Percentiles rank a stretch among this genome's conserved stretches.
Evolutionary conservation across 2,888 invertebrate species (phyloP).

Genomic region (Holacanthella duospinosa): DNA sequence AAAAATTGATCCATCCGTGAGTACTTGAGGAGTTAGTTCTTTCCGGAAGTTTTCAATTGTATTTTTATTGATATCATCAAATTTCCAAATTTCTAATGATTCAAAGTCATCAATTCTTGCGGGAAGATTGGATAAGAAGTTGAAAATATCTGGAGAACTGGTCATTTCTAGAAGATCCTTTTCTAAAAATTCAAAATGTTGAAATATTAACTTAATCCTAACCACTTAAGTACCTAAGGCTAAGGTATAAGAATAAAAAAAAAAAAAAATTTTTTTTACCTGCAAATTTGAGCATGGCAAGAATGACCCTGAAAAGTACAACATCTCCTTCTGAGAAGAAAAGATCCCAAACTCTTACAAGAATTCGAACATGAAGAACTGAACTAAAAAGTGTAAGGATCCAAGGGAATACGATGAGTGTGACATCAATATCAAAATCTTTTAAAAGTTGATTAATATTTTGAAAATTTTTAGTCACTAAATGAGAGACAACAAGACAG

Average conservation of each 20-base stretch:
- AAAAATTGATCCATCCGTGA: slow-evolving; percentile 23
- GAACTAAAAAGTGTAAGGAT: slow-evolving; percentile 93
- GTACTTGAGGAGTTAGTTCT: slow-evolving; percentile 18
- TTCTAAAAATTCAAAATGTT: slow-evolving; percentile 46
- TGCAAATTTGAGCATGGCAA: slow-evolving; percentile 83
- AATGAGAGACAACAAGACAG: slow-evolving; percentile 83
- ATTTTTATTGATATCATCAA: slow-evolving; percentile 26
- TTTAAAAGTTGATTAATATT: slow-evolving; percentile 80
- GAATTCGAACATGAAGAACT: slow-evolving; percentile 89
- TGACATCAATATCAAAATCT: slow-evolving; percentile 85
- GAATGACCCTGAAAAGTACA: slow-evolving; percentile 82
- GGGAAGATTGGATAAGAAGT: slow-evolving; percentile 90
- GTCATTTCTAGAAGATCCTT: slow-evolving; percentile 70
- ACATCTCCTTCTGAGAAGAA: slow-evolving; percentile 94
- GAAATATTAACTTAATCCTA: slow-evolving; percentile 7
- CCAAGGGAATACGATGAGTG: slow-evolving; percentile 94
- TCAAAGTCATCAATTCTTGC: slow-evolving; percentile 87
- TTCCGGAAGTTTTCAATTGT: slow-evolving; percentile 26
- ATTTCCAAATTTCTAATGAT: slow-evolving; percentile 38
- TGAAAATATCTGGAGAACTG: slow-evolving; percentile 96
- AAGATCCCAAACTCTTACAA: slow-evolving; percentile 89
- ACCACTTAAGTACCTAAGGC: not conserved
- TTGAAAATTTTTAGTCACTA: slow-evolving; percentile 80
- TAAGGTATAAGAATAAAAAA: no score
- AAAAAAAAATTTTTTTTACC: slow-evolving; percentile 40